These are phyloP conservation scores for Drosophila albomicans DNA, from an alignment of 1,140 invertebrate genomes.

Conservation along the genomic window DNA sequence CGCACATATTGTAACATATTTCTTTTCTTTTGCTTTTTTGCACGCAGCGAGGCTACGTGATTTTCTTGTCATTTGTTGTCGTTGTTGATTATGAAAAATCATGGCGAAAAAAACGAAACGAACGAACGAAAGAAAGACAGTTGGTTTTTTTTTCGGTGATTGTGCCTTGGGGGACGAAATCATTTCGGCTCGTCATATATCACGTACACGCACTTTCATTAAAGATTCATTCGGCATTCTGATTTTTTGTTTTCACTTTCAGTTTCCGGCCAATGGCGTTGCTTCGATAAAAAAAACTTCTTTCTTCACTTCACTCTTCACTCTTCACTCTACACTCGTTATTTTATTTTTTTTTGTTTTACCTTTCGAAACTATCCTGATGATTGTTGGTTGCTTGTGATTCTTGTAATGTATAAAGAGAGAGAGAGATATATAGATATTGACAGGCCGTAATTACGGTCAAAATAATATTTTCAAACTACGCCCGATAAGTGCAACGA, in stretches of 20 bases:
- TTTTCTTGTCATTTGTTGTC: slow-evolving; percentile 69
- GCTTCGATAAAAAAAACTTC: not conserved
- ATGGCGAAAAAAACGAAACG: slow-evolving; percentile 60
- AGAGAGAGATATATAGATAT: slow-evolving; percentile 1
- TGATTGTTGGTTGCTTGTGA: slow-evolving; percentile 10
- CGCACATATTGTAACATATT: not conserved
- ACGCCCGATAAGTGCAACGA: slow-evolving; percentile 30
- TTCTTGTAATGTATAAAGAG: slow-evolving; percentile 9
- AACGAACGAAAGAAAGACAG: slow-evolving; percentile 23
- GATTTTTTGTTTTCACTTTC: slow-evolving; percentile 55
- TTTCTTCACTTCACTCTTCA: too few species aligned
- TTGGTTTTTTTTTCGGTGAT: slow-evolving; percentile 21
- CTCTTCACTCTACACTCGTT: too few species aligned
- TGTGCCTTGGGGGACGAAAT: slow-evolving; percentile 51
- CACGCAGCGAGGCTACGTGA: slow-evolving; percentile 60
- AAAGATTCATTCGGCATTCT: slow-evolving; percentile 59
- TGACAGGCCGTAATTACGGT: slow-evolving; percentile 74
- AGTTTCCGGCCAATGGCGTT: slow-evolving; percentile 54
- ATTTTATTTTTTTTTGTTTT: not conserved
- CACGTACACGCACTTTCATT: slow-evolving; percentile 77
- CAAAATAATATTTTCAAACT: slow-evolving; percentile 83
- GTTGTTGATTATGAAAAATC: slow-evolving; percentile 77
- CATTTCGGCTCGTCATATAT: slow-evolving; percentile 69
- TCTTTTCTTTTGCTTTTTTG: slow-evolving; percentile 10
- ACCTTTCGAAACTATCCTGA: slow-evolving; percentile 37